A percentile compares a stretch with the other conserved stretches of the same genome.
Conservation (phyloP, 2,888 invertebrate species). For the Minunthozetes semirufus region DNA sequence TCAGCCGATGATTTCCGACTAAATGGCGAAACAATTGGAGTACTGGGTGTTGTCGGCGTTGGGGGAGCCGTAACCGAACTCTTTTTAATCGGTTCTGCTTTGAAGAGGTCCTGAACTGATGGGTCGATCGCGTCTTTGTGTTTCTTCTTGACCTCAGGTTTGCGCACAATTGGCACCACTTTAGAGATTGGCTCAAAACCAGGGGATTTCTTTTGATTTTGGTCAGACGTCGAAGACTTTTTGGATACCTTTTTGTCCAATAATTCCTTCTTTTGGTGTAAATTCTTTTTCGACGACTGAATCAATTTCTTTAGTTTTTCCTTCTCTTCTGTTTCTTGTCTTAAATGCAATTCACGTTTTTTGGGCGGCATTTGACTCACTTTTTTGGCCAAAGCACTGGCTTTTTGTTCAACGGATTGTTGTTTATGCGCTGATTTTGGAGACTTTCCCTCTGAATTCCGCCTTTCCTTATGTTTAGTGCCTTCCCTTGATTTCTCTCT, state of each 20-base stretch:
- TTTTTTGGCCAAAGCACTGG: not conserved
- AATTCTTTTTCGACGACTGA: constrained; percentile 35
- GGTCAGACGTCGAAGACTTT: not conserved
- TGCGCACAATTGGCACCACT: constrained; percentile 28
- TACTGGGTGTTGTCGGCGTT: constrained; percentile 22
- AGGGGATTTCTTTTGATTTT: not conserved
- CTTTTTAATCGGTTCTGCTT: constrained; percentile 33
- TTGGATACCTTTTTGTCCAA: not conserved
- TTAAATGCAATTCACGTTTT: constrained; percentile 3
- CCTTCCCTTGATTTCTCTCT: not conserved
- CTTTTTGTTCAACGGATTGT: not conserved
- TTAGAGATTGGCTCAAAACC: constrained; percentile 28
- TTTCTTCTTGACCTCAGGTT: constrained; percentile 33
- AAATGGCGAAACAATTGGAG: not conserved
- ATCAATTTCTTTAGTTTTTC: constrained; percentile 34
- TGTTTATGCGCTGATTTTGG: not conserved
- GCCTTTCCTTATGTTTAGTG: not conserved
- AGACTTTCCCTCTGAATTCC: not conserved
- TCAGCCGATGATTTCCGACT: not conserved
- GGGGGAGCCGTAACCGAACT: not conserved
- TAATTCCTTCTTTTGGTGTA: constrained; percentile 31
- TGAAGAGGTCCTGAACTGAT: constrained; percentile 35
- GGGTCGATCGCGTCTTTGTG: constrained; percentile 32
- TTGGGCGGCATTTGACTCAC: constrained; percentile 4
- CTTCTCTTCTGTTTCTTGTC: constrained; percentile 24